These are phyloP conservation scores for Accipiter virgatus DNA, from an alignment of 2,113 vertebrate species.

Conservation along the genomic window DNA sequence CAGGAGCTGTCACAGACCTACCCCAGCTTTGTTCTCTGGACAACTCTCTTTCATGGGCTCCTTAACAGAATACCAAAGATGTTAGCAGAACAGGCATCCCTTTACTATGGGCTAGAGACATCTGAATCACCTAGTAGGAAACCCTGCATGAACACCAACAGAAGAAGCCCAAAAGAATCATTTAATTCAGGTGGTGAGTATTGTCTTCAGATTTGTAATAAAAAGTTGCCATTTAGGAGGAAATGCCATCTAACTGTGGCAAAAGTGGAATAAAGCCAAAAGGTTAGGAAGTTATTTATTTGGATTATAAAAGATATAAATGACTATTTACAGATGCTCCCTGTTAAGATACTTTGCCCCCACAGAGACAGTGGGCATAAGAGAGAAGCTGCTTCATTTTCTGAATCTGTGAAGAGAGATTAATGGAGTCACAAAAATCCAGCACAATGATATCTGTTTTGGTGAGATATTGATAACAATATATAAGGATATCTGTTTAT, in stretches of 20 bases:
- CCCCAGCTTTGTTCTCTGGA: neutral
- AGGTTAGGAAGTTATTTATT: neutral
- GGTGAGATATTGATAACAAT: neutral
- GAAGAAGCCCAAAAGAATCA: neutral
- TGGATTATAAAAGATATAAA: neutral
- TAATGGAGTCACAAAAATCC: neutral
- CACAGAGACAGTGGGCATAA: neutral
- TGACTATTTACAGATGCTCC: neutral
- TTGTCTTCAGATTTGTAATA: neutral
- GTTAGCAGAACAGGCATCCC: neutral
- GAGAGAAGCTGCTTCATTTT: neutral
- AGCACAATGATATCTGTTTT: neutral
- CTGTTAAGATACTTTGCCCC: neutral
- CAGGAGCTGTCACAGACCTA: neutral
- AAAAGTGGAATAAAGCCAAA: neutral
- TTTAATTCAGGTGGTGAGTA: neutral
- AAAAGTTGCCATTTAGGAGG: neutral
- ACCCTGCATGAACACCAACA: neutral
- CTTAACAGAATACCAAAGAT: neutral
- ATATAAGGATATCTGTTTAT: neutral
- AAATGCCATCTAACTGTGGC: neutral
- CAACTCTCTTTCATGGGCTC: neutral
- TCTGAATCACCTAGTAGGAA: neutral
- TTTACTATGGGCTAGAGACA: neutral
- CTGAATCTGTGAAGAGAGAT: neutral